Evolutionary conservation across 92 coral and sea anemone genomes (phyloP).

Genomic region (Zoanthus sansibaricus): DNA sequence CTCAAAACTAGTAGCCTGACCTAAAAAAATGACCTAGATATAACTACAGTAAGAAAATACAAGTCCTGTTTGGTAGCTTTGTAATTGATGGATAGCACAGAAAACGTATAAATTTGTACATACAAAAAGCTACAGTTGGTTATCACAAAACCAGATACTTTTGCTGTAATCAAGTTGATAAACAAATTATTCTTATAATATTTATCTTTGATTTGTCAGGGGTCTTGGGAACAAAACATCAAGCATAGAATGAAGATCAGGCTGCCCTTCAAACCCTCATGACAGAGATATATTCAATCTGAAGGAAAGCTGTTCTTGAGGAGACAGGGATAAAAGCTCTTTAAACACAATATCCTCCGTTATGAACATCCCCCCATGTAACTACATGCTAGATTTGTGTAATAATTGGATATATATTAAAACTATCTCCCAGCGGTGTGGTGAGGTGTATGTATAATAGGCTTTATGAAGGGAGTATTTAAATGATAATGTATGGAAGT

Average conservation of each 20-base stretch:
- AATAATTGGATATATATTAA: too few species aligned
- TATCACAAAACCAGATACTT: neutral
- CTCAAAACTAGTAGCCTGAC: neutral
- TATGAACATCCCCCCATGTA: too few species aligned
- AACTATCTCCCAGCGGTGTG: too few species aligned
- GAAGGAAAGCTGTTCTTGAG: too few species aligned
- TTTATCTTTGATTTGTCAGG: neutral
- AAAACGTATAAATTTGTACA: neutral
- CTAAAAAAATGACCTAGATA: neutral
- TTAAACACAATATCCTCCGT: too few species aligned
- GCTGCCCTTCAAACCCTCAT: too few species aligned
- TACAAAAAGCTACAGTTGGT: neutral
- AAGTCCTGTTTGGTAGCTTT: neutral
- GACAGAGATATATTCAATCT: too few species aligned
- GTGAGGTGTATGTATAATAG: too few species aligned
- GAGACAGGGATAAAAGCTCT: too few species aligned
- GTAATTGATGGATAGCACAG: neutral
- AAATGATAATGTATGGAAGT: too few species aligned
- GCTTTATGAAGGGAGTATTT: too few species aligned
- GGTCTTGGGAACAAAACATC: neutral
- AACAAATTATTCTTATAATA: neutral
- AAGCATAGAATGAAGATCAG: neutral
- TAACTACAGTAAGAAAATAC: neutral
- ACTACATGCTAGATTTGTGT: too few species aligned
- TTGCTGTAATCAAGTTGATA: neutral